Evolutionary conservation across 2,888 invertebrate species (phyloP), one percentile per base, ranked within the genome.

Genomic region (Mechanitis messenoides): DNA sequence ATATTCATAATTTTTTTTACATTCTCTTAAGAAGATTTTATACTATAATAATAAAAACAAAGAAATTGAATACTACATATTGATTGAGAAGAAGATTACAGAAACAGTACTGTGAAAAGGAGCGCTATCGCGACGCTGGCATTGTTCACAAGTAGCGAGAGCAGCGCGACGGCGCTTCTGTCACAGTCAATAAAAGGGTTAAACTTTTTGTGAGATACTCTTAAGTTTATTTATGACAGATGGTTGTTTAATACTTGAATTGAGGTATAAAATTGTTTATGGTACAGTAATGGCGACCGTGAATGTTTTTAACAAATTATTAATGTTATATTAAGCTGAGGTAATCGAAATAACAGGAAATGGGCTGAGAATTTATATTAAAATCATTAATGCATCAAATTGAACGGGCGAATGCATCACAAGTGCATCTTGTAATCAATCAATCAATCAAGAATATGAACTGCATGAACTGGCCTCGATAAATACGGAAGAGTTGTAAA

Each of bases 401-500:
- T 56, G 56, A 59, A 56, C 56, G 53, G 59, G 46, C 55, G 33
- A 50, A 55, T 59, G 59, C 53, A 62, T 62, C 59, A 56, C 28
- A 31, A 50, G 53, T 59, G 54, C 54, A 62, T 53, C 47, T 47
- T 56, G 20, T 20, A 55, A 31, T 73, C 71, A 73, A 20, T 20
- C 72, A 72, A 72, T 72, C 68, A 74, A 72, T 74, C 74, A 73
- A 73, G 69, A 54, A 72, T 74, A 73, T 81, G 83, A 80, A 80
- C 80, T 74, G 66, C 66, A 61, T 81, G 81, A 80, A 79, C 78
- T 74, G 84, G 72, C 85, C 85, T 81, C 81, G 74, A 78, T 85
- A 77, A 70, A 82, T 69, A 71, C 82, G 85, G 85, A 85, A 85
- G 84, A 74, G 70, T 58, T 62, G 42, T 56, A 33, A 35, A 7